Evolutionary conservation across 2,113 vertebrate species (phyloP).

Genomic region (Aepyceros melampus): DNA sequence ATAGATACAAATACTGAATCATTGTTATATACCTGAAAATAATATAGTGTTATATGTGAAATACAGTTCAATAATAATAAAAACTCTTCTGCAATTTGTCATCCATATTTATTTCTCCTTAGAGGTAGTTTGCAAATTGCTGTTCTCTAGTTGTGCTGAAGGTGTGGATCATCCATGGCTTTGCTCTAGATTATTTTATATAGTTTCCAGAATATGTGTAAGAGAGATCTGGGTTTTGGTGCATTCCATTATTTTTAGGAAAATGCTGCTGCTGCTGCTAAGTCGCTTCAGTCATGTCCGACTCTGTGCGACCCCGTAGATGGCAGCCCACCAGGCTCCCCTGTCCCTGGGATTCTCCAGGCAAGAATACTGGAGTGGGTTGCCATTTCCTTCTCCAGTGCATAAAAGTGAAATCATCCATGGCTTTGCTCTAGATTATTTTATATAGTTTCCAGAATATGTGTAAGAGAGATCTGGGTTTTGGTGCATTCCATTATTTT

Average conservation of each 20-base stretch:
- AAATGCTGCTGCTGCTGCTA: no score
- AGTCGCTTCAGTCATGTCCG: no score
- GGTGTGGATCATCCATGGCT: neutral
- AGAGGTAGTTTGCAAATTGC: neutral
- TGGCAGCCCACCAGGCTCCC: no score
- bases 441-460: no score
- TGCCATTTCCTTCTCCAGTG: no score
- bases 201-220: neutral
- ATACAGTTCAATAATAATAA: neutral
- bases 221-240: neutral
- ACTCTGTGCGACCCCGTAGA: no score
- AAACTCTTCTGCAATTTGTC: neutral
- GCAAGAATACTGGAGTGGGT: no score
- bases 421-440: no score
- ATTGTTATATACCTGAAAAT: neutral
- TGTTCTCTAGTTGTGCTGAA: neutral
- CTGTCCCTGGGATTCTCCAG: no score
- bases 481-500: no score
- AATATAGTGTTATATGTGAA: neutral
- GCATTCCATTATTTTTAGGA: neutral
- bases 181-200: neutral
- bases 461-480: no score
- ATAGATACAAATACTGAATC: neutral
- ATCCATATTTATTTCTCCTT: neutral
- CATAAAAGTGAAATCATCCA: no score